Percentiles rank a stretch among this genome's conserved stretches.
These are phyloP conservation scores for Galleria mellonella DNA, from an alignment of 1,140 invertebrate species.

Conservation along the genomic window DNA sequence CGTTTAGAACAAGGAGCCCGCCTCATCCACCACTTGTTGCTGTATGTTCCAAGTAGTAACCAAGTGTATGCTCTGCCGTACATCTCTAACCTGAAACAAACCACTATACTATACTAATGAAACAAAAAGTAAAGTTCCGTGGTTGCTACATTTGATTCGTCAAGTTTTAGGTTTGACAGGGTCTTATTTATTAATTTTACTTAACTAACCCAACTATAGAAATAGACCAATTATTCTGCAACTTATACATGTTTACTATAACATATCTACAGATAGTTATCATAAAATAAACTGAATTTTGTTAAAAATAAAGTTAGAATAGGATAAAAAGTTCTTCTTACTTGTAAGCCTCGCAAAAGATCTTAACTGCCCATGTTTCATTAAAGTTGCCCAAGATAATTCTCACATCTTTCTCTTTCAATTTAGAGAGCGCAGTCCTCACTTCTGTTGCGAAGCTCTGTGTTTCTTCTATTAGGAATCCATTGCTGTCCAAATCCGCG, in stretches of 20 bases:
- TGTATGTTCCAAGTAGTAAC: constrained; percentile 94
- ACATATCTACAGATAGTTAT: too few relatives aligned
- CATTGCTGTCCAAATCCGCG: constrained; percentile 88
- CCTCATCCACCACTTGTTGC: constrained; percentile 84
- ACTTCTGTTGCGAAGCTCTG: constrained; percentile 97
- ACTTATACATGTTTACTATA: too few relatives aligned
- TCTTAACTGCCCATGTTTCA: constrained; percentile 92
- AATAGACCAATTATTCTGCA: too few relatives aligned
- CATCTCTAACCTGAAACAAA: constrained; percentile 81
- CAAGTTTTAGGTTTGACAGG: too few relatives aligned
- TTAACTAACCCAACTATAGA: too few relatives aligned
- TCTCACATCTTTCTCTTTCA: constrained; percentile 94
- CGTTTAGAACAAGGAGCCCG: constrained; percentile 80
- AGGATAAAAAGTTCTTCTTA: constrained; percentile 33
- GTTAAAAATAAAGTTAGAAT: neutral
- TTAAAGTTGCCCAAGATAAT: constrained; percentile 98
- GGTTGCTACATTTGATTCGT: too few relatives aligned
- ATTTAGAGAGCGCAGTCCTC: constrained; percentile 85
- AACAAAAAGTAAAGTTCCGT: too few relatives aligned
- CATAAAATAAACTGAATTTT: too few relatives aligned
- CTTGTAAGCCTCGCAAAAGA: constrained; percentile 95
- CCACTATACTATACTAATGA: too few relatives aligned
- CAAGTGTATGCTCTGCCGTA: constrained; percentile 96
- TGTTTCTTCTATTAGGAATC: constrained; percentile 90
- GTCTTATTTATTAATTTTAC: too few relatives aligned